These are phyloP conservation scores for Orthosia incerta DNA, from an alignment of 2,888 invertebrate genomes.

Conservation along the genomic window DNA sequence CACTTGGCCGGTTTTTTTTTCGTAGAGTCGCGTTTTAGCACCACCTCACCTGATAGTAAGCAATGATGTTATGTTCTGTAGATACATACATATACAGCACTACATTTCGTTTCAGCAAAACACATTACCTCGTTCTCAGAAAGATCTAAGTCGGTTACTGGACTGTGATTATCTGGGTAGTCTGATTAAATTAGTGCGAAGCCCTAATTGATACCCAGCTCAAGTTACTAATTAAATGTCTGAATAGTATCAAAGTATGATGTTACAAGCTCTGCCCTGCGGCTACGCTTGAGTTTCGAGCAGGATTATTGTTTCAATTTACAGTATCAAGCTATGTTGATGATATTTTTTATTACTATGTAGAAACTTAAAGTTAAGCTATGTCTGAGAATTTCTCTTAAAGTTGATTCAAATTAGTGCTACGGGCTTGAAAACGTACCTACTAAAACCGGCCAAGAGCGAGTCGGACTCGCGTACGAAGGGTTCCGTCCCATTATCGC, in stretches of 20 bases:
- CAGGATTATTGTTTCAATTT: background rate
- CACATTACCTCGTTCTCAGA: conserved; percentile 2
- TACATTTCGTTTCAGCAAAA: background rate
- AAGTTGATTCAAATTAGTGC: too few relatives aligned
- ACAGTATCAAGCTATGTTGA: background rate
- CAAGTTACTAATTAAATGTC: conserved; percentile 48
- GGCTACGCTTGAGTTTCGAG: background rate
- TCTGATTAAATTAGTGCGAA: conserved; percentile 31
- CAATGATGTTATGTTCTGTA: too few relatives aligned
- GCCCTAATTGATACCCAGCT: conserved; percentile 38
- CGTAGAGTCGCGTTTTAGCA: too few relatives aligned
- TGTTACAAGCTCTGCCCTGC: conserved; percentile 23
- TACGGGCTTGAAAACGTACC: background rate
- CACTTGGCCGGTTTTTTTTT: too few relatives aligned
- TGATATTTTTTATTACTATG: background rate
- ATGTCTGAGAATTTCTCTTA: background rate
- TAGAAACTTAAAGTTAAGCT: background rate
- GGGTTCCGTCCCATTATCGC: too few relatives aligned
- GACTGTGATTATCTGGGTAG: conserved; percentile 9
- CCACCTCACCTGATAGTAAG: too few relatives aligned
- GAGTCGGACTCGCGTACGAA: too few relatives aligned
- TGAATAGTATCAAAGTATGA: conserved; percentile 26
- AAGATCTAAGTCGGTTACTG: background rate
- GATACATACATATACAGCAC: background rate
- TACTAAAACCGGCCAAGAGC: too few relatives aligned